phyloP scores from a whole-genome alignment of 2,888 invertebrate genomes.

The Lycocerus yunnanus region DNA sequence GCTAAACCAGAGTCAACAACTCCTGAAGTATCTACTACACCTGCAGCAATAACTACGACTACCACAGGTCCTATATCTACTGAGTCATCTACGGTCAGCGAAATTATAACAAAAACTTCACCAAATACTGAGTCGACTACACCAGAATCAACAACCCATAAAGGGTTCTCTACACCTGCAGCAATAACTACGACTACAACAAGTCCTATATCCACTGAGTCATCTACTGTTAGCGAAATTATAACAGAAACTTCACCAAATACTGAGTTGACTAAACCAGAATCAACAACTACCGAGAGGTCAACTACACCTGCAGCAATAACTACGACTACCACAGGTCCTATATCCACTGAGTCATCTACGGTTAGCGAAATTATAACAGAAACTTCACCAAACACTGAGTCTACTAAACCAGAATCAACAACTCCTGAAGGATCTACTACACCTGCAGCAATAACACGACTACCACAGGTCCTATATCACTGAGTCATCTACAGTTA shows the following conservation, averaged over 20 bases:
- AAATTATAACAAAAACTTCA: too few relatives aligned
- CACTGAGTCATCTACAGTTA: slow-evolving; percentile 32
- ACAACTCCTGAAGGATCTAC: neutral
- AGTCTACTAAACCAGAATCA: neutral
- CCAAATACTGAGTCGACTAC: neutral
- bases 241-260: too few relatives aligned
- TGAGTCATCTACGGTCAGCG: neutral
- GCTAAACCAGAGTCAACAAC: neutral
- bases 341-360: too few relatives aligned
- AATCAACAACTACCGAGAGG: too few relatives aligned
- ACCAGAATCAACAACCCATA: neutral
- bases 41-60: neutral
- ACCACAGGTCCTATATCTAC: neutral
- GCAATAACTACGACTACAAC: too few relatives aligned
- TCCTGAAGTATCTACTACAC: neutral
- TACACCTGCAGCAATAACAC: neutral
- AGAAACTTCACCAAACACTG: neutral
- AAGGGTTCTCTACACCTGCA: neutral
- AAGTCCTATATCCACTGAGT: too few relatives aligned
- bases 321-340: neutral
- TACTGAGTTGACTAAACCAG: too few relatives aligned
- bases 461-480: slow-evolving; percentile 25
- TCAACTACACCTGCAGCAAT: too few relatives aligned
- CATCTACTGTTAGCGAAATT: too few relatives aligned
- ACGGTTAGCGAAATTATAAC: neutral